Conservation (phyloP, 2,797 vertebrate species). For the Eospalax fontanierii region DNA sequence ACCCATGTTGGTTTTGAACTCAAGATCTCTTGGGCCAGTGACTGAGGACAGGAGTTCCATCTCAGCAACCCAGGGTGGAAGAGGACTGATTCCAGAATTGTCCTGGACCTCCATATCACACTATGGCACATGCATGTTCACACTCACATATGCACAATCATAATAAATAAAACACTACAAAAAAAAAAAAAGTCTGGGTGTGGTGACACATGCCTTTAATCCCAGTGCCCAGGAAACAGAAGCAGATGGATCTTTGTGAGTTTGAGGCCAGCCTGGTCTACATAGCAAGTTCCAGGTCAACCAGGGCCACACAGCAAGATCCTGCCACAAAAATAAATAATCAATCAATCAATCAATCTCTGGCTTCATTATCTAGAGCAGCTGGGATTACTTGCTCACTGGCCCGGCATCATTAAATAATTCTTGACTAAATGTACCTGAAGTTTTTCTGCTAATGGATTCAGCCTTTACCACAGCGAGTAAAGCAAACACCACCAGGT, state of each 20-base stretch:
- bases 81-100: not conserved
- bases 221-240: too few species aligned
- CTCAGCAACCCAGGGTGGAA: too few species aligned
- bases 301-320: too few species aligned
- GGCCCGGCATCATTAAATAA: not conserved
- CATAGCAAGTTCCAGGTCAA: not conserved
- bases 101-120: not conserved
- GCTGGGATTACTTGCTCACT: not conserved
- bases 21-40: not conserved
- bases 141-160: not conserved
- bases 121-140: not conserved
- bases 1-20: not conserved
- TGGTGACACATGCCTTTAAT: too few species aligned
- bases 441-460: conserved; percentile 29
- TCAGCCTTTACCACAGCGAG: not conserved
- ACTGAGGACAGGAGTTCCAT: too few species aligned
- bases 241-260: too few species aligned
- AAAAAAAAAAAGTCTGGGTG: too few species aligned
- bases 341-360: too few species aligned
- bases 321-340: too few species aligned
- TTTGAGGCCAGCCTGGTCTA: not conserved
- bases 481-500: not conserved
- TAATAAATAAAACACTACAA: not conserved
- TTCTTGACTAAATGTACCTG: not conserved
- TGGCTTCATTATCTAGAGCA: too few species aligned